Conservation (phyloP, 2,888 invertebrate genomes). For the Rotaria magnacalcarata region DNA sequence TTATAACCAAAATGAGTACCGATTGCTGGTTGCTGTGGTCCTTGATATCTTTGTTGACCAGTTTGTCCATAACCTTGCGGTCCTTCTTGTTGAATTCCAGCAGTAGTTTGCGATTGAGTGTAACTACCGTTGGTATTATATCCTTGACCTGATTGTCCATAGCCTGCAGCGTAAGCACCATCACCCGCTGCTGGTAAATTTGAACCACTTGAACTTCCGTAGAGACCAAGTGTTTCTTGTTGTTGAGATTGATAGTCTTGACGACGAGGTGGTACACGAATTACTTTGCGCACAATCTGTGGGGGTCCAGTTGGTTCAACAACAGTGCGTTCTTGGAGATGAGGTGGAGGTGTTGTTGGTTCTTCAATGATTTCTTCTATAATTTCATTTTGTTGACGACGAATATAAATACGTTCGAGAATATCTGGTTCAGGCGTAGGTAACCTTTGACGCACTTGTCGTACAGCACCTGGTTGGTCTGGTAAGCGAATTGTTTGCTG, state of each 20-base stretch:
- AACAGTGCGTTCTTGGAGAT: constrained; percentile 39
- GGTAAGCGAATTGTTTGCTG: constrained; percentile 41
- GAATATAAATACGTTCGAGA: constrained; percentile 42
- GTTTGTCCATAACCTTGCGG: constrained; percentile 8
- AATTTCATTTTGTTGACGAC: constrained; percentile 34
- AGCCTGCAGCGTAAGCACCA: neutral
- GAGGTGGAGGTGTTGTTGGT: constrained; percentile 44
- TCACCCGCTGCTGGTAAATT: neutral
- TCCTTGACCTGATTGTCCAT: neutral
- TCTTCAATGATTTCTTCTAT: constrained; percentile 43
- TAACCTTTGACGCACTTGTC: constrained; percentile 38
- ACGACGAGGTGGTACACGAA: constrained; percentile 38
- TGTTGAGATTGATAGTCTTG: neutral
- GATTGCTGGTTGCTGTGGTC: neutral
- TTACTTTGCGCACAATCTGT: constrained; percentile 34
- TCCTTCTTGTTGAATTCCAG: neutral
- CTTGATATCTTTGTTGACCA: neutral
- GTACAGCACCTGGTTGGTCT: constrained; percentile 37
- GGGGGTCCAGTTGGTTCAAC: constrained; percentile 26
- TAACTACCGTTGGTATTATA: neutral
- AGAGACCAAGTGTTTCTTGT: neutral
- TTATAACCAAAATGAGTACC: neutral
- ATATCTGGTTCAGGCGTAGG: constrained; percentile 43
- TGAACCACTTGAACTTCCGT: neutral
- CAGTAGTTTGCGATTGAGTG: neutral